Evolutionary conservation across 2,888 invertebrate species (phyloP), one percentile per base, ranked within the genome.

Genomic region (Carpatolechia fugitivella): DNA sequence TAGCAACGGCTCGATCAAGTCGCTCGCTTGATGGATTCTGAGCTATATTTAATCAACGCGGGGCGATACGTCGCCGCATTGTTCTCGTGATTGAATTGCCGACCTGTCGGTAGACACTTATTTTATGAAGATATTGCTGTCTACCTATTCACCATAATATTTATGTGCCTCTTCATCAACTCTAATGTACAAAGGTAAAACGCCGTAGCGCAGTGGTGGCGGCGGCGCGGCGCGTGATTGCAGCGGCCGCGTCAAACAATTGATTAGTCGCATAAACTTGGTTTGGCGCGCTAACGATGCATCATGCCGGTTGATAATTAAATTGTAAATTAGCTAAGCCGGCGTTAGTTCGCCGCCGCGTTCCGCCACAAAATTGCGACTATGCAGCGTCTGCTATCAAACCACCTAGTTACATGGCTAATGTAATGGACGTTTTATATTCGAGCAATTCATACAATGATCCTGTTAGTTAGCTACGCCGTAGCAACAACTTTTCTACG

Each of bases 251-350:
- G 87, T 88, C 90, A 89, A 90, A 89, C 90, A 90, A 89, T 89
- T 90, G 90, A 89, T 90, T 90, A 90, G 89, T 88, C 83, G 86
- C 86, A 88, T 90, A 89, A 89, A 90, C 87, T 89, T 83, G 85
- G 89, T 89, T 90, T 89, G 88, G 87, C 87, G 82, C 80, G 80
- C 87, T 88, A 88, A 88, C 87, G 88, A 89, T 87, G 88, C 85
- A 87, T 90, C 90, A 89, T 86, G 78, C 87, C 78, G 77, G 73
- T 78, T 84, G 87, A 88, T 89, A 90, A 90, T 88, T 85, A 86
- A 88, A 88, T 88, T 88, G 88, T 87, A 86, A 87, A 88, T 88
- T 88, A 88, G 87, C 87, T 87, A 86, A 88, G 83, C 85, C 72
- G 81, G 79, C 79, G 80, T 79, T 78, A 82, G 82, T 75, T 80